phyloP scores from a whole-genome alignment of 2,113 vertebrate species.

The Neogale vison region DNA sequence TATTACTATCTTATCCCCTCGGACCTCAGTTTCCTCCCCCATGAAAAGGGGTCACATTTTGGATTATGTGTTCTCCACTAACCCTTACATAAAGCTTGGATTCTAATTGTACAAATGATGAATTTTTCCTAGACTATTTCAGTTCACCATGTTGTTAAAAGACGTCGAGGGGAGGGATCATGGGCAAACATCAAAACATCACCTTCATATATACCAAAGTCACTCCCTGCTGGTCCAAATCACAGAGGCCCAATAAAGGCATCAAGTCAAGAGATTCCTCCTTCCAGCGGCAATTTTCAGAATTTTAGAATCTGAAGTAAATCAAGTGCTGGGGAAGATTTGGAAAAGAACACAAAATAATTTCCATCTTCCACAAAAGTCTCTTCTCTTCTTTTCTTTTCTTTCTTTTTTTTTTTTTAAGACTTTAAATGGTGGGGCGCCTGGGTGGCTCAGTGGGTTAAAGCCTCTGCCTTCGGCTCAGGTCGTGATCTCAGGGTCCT shows the following conservation, averaged over 20 bases:
- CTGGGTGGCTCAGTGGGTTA: too few relatives aligned
- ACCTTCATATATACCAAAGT: neutral
- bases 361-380: neutral
- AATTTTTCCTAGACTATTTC: neutral
- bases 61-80: neutral
- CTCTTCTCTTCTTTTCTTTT: neutral
- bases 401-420: neutral
- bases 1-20: neutral
- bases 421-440: neutral
- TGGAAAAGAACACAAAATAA: neutral
- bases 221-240: neutral
- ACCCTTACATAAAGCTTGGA: neutral
- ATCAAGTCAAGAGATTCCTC: neutral
- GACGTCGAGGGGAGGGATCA: neutral
- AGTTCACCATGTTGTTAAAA: neutral
- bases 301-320: slow-evolving; percentile 20
- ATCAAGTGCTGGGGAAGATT: neutral
- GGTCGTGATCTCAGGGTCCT: too few relatives aligned
- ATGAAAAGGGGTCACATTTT: neutral
- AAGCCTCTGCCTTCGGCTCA: too few relatives aligned
- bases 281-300: neutral
- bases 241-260: neutral
- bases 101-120: neutral
- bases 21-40: neutral
- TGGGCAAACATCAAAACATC: neutral